Evolutionary conservation across 1,140 invertebrate species (phyloP), one percentile per base, ranked within the genome.

Genomic region (Drosophila subobscura): DNA sequence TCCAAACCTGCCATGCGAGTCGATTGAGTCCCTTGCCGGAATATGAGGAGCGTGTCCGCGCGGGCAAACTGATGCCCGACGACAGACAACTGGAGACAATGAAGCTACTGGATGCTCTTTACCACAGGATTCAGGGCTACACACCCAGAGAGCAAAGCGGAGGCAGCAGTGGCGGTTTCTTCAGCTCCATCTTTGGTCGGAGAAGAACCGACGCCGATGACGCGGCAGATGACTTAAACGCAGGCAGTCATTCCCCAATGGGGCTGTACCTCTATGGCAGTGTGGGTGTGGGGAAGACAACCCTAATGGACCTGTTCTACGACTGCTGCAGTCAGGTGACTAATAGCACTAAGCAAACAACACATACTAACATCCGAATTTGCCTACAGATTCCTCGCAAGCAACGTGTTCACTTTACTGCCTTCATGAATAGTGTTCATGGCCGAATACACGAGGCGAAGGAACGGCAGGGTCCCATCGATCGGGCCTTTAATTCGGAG

Each of bases 261-360:
- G 97, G 96, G 5, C 91, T 97, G 6, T 97, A 97, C 83, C 94
- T 97, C 47, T 95, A 96, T 92, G 96, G 97, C 47, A 95, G 96
- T 89, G 96, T 98, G 77, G 97, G 98, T 47, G 96, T 97, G 88
- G 98, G 98, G 58, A 99, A 99, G 94, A 99, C 99, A 8, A 99
- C 99, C 96, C 92, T 99, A 23, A 99, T 99, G 99, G 98, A 99
- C 93, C 91, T 99, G 75, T 99, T 99, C 92, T 98, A 96, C 93
- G 94, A 97, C 86, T 95, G 94, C 78, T 95, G 95, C 91, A 91
- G 93, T 86, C 44, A 57, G 29, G 93, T 96, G 93, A 92, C 80
- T 85, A 64, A 0, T 49, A n/a, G 6, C n/a, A n/a, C 29, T 6
- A 10, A 4, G 4, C 3, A 51, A 42, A 0, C 3, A 8, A 5